Base-by-base conservation (phyloP, 2,797 vertebrate genomes). In the Rhinichthys osculus region DNA sequence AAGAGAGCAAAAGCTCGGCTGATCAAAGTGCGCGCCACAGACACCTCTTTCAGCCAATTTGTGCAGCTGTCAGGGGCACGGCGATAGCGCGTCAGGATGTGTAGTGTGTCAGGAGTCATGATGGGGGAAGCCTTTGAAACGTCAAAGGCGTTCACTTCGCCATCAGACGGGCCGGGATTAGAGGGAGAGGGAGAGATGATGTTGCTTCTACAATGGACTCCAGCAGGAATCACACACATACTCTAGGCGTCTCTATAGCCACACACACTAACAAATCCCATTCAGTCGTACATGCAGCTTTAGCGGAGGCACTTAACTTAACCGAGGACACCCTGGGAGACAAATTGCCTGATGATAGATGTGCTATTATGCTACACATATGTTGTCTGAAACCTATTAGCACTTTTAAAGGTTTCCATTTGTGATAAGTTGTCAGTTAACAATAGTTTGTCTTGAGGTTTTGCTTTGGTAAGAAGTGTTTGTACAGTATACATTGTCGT, bases 31-130 rank as follows among this genome's bases (percentile, higher is more conserved):
- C 90, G 90, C 89, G 88, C 89, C 91, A 87, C 90, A 91, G 90
- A 93, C 94, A 92, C 92, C 92, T 93, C 92, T 94, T 94, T 93
- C 88, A 94, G 91, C 91, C 92, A 95, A 95, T 95, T 94, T 94
- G 94, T 95, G 94, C 91, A 94, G 92, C 94, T 95, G 94, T 94
- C 93, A 93, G 92, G 91, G 92, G 92, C 59, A 72, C 77, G 87
- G 89, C 59, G 92, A 95, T 94, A 94, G 92, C 89, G 90, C 92
- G 91, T 85, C 90, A 88, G 91, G 91, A 91, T 93, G 91, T 93
- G 93, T 92, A 93, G 92, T 89, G 89, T 95, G 92, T 94, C 93
- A 95, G 91, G 91, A 91, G 85, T 91, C 91, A 91, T 93, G 93
- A 95, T 93, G 91, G 90, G 92, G 93, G 91, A 93, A 93, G 93